phyloP scores from a whole-genome alignment of 2,113 vertebrate genomes.

The Osmerus eperlanus region DNA sequence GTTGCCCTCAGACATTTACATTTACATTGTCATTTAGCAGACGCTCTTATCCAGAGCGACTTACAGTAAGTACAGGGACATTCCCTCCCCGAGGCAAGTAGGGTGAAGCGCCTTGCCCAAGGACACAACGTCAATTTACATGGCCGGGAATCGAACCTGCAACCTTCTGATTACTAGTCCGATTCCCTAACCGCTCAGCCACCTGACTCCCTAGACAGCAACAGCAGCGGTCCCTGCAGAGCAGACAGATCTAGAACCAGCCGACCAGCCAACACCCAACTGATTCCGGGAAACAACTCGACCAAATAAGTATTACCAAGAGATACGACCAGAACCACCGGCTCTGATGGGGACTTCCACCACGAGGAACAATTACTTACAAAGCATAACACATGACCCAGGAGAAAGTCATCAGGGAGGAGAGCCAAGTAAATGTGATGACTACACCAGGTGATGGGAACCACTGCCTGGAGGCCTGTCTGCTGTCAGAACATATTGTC shows the following conservation, averaged over 20 bases:
- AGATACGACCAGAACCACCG: no score
- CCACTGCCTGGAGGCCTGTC: neutral
- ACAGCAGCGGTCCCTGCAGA: constrained; percentile 57
- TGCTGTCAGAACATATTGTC: constrained; percentile 14
- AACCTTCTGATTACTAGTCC: no score
- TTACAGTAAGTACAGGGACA: no score
- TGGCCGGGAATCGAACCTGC: no score
- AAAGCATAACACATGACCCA: constrained; percentile 42
- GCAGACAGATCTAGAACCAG: constrained; percentile 57
- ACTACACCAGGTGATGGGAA: constrained; percentile 22
- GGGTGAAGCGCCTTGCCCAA: no score
- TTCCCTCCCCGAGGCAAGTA: no score
- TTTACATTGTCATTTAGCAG: no score
- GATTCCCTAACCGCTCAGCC: no score
- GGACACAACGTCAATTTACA: no score
- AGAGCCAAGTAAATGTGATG: constrained; percentile 52
- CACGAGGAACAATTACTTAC: constrained; percentile 48
- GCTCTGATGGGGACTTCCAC: constrained; percentile 34
- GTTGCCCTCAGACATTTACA: constrained; percentile 23
- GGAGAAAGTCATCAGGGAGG: constrained; percentile 37
- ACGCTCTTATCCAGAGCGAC: no score
- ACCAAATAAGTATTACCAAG: constrained; percentile 34
- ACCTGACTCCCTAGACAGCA: constrained; percentile 44
- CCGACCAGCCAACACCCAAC: constrained; percentile 46
- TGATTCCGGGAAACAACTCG: neutral